A percentile compares a stretch with the other conserved stretches of the same genome.
Conservation (phyloP, 2,888 invertebrate genomes). For the Dendrolimus houi region DNA sequence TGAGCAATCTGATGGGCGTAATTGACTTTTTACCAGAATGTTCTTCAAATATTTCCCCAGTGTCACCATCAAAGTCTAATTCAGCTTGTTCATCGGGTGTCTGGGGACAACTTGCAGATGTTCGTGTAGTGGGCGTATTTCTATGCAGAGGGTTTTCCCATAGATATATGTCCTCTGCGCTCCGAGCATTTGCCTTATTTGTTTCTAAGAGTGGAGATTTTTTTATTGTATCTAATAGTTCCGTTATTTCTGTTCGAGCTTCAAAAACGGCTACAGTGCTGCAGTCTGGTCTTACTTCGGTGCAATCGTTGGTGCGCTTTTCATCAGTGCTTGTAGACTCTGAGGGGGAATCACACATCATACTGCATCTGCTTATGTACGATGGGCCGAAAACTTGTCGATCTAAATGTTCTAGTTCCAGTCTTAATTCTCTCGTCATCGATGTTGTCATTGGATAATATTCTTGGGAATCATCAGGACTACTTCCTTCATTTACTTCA, state of each 20-base stretch:
- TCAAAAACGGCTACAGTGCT: conserved; percentile 30
- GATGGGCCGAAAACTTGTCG: conserved; percentile 85
- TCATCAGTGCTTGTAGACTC: conserved; percentile 62
- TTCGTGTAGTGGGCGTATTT: conserved; percentile 62
- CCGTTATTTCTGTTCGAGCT: conserved; percentile 29
- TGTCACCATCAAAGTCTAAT: conserved; percentile 79
- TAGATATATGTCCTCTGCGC: conserved; percentile 82
- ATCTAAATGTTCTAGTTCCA: conserved; percentile 90
- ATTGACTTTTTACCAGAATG: conserved; percentile 81
- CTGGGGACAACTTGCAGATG: conserved; percentile 67
- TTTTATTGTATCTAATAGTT: conserved; percentile 38
- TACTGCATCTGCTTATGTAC: conserved; percentile 52
- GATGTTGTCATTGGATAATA: conserved; percentile 93
- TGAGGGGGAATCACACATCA: conserved; percentile 59
- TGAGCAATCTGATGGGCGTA: conserved; percentile 80
- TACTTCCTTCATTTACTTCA: conserved; percentile 76
- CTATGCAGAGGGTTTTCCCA: conserved; percentile 88
- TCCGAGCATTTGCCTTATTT: conserved; percentile 58
- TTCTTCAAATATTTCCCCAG: conserved; percentile 78
- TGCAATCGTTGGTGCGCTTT: conserved; percentile 37
- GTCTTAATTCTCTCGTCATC: conserved; percentile 87
- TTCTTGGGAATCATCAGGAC: conserved; percentile 88
- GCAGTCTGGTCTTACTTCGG: conserved; percentile 34
- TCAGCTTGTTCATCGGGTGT: conserved; percentile 86
- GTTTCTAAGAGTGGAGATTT: conserved; percentile 53